phyloP scores from a whole-genome alignment of 1,140 invertebrate genomes.

The Episyrphus balteatus region DNA sequence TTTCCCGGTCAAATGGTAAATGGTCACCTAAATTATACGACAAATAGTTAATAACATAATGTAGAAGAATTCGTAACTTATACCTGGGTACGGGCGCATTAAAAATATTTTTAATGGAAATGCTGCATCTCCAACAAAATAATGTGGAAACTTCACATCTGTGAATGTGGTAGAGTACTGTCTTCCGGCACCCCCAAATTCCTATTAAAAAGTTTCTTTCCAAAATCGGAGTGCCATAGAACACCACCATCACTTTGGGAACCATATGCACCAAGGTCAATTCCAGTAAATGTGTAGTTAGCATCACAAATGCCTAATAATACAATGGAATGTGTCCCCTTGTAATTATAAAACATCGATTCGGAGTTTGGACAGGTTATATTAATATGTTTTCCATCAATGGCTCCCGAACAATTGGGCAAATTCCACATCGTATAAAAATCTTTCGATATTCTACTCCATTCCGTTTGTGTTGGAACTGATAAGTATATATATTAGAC shows the following conservation, averaged over 20 bases:
- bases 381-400: too few relatives aligned
- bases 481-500: too few relatives aligned
- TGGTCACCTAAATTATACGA: conserved; percentile 8
- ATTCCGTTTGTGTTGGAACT: too few relatives aligned
- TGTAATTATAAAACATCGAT: conserved; percentile 36
- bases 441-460: too few relatives aligned
- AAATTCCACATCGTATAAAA: too few relatives aligned
- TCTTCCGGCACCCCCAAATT: conserved; percentile 21
- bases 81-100: conserved; percentile 37
- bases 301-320: conserved; percentile 37
- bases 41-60: not conserved
- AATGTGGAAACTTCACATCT: conserved; percentile 22
- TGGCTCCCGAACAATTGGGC: too few relatives aligned
- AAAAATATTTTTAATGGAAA: conserved; percentile 35
- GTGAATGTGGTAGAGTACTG: conserved; percentile 14
- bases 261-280: conserved; percentile 38
- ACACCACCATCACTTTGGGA: conserved; percentile 34
- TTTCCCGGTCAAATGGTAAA: conserved; percentile 22
- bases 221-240: conserved; percentile 14
- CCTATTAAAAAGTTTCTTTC: too few relatives aligned
- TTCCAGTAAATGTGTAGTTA: conserved; percentile 30
- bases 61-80: not conserved
- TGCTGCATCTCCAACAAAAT: conserved; percentile 39
- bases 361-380: too few relatives aligned
- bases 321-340: conserved; percentile 31